A percentile compares a stretch with the other conserved stretches of the same genome.
Evolutionary conservation across 2,888 invertebrate species (phyloP).

Genomic region (Cephus pulcher): DNA sequence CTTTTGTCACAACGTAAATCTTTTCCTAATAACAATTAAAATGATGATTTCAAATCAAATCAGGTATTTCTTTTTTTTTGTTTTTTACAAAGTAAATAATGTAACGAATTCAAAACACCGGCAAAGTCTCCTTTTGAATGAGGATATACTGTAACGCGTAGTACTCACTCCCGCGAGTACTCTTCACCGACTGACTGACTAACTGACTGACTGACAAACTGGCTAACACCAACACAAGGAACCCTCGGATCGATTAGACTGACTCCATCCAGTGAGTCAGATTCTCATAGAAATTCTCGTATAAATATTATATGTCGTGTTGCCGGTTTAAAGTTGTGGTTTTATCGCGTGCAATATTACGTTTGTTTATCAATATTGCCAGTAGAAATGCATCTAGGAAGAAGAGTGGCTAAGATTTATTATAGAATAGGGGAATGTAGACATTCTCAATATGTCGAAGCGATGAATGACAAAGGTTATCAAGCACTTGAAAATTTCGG

Average conservation of each 20-base stretch:
- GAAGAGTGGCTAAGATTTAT: not conserved
- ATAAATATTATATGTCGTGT: not conserved
- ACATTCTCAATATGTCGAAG: not conserved
- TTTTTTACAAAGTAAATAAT: not conserved
- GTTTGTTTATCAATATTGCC: conserved; percentile 1
- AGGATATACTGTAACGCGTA: not conserved
- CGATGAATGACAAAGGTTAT: not conserved
- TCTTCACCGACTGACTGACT: not conserved
- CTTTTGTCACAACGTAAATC: not conserved
- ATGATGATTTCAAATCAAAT: not conserved
- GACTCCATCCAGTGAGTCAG: not conserved
- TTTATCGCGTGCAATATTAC: not conserved
- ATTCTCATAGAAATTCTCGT: not conserved
- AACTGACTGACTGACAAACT: conserved; percentile 5
- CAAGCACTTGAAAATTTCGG: not conserved
- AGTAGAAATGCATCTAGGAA: not conserved
- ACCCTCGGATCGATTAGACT: conserved; percentile 1
- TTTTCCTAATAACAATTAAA: not conserved
- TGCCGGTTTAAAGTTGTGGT: not conserved
- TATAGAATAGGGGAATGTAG: not conserved
- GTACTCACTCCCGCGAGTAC: conserved; percentile 1
- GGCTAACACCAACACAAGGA: conserved; percentile 1
- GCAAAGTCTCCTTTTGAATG: not conserved
- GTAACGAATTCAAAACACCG: not conserved
- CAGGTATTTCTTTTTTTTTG: not conserved